Evolutionary conservation across 2,888 invertebrate genomes (phyloP), one percentile per base, ranked within the genome.

Genomic region (Drosophila suboccidentalis): DNA sequence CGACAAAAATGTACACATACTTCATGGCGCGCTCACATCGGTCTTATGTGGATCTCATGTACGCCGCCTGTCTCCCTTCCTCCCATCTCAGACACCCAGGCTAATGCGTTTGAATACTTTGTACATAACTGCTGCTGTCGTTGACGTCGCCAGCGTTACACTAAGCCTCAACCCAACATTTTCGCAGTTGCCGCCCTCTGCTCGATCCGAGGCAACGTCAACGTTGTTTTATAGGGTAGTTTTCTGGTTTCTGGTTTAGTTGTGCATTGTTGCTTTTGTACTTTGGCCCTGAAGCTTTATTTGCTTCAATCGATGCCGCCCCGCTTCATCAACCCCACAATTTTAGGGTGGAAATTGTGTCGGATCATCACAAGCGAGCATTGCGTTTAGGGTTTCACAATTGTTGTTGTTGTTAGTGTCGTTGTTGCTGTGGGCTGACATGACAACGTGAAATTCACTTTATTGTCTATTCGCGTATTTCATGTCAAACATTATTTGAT

Each of bases 251-350:
- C 58, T 59, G 53, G 29, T 63, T 74, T 74, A 65, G 75, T 69
- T 61, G 47, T 46, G 65, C 43, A 59, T 55, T 60, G 59, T 69
- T 65, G 66, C 66, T 81, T 60, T 71, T 70, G 73, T 75, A 67
- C 70, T 75, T 75, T 80, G 88, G 75, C 90, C 88, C 90, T 86
- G 90, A 86, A 86, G 88, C 86, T 86, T 81, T 85, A 78, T 85
- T 89, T 85, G 88, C 73, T 75, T 78, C 75, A 84, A 84, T 84
- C 84, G 87, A 89, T 89, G 89, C 64, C 71, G 74, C 61, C 71
- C 75, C 67, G 70, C 66, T 19, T 26, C 67, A 66, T 47, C 77
- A 61, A 78, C 76, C 78, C 80, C 80, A 71, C 81, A 64, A 64
- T 71, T 71, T 81, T 71, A 55, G 87, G 83, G 83, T 86, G 89